Evolutionary conservation across 2,888 invertebrate species (phyloP).

Genomic region (Caenorhabditis sp.): DNA sequence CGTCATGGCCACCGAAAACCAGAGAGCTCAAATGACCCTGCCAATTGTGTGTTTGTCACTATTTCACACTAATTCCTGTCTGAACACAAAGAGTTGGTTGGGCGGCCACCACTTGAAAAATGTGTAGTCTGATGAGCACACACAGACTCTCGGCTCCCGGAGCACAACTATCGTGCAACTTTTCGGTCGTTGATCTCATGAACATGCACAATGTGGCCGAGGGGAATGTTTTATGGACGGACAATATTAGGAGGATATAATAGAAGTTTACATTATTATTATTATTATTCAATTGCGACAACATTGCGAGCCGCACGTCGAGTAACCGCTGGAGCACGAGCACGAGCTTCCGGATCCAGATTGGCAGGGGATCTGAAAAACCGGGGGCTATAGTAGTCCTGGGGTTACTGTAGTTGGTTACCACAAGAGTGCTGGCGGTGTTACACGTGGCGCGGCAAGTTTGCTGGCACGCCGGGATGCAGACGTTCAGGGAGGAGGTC

Average conservation of each 20-base stretch:
- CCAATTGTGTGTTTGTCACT: too few species aligned
- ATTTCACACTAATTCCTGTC: slow-evolving; percentile 24
- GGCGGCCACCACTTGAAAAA: slow-evolving; percentile 23
- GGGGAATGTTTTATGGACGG: slow-evolving; percentile 43
- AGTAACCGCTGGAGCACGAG: slow-evolving; percentile 42
- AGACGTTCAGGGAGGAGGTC: slow-evolving; percentile 36
- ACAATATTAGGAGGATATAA: background rate
- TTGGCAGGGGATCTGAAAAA: slow-evolving; percentile 36
- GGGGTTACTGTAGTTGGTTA: background rate
- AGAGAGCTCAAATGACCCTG: too few species aligned
- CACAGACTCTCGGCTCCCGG: background rate
- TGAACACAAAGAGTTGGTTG: slow-evolving; percentile 11
- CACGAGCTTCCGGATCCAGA: slow-evolving; percentile 24
- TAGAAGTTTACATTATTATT: background rate
- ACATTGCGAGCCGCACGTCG: slow-evolving; percentile 47
- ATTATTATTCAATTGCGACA: slow-evolving; percentile 23
- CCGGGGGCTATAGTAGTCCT: too few species aligned
- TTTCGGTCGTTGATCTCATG: slow-evolving; percentile 35
- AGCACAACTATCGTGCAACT: slow-evolving; percentile 15
- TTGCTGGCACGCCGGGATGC: slow-evolving; percentile 53
- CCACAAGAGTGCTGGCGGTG: slow-evolving; percentile 37
- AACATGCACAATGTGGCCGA: too few species aligned
- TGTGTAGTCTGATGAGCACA: slow-evolving; percentile 30
- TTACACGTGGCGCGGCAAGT: slow-evolving; percentile 44
- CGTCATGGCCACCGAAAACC: too few species aligned